Percentiles rank a stretch among this genome's conserved stretches.
Evolutionary conservation across 2,888 invertebrate genomes (phyloP).

Genomic region (Mythimna ferrago): DNA sequence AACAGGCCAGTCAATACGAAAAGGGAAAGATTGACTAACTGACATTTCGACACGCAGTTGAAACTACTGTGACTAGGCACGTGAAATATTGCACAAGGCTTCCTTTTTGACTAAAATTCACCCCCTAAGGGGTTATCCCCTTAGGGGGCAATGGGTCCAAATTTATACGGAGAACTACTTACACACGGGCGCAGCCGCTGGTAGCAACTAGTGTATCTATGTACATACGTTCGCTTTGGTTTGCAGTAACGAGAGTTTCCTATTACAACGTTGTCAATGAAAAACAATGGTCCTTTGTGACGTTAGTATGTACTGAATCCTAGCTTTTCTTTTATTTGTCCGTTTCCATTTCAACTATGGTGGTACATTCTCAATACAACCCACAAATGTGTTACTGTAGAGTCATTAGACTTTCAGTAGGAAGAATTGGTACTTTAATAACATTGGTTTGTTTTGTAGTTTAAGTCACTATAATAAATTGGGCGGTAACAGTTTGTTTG

Average conservation of each 20-base stretch:
- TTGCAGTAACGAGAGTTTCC: not conserved
- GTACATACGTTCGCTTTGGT: not conserved
- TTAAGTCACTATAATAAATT: not conserved
- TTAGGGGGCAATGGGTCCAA: too few species aligned
- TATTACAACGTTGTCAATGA: conserved; percentile 1
- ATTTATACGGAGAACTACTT: too few species aligned
- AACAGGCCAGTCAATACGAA: too few species aligned
- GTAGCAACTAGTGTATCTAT: too few species aligned
- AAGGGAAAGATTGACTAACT: too few species aligned
- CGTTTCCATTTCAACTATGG: not conserved
- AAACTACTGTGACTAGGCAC: too few species aligned
- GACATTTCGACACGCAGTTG: too few species aligned
- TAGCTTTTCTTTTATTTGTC: conserved; percentile 2
- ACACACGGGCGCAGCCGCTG: too few species aligned
- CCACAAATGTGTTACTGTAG: not conserved
- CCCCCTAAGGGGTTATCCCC: too few species aligned
- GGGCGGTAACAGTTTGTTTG: not conserved
- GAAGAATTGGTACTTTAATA: not conserved
- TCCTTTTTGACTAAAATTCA: too few species aligned
- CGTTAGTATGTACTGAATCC: not conserved
- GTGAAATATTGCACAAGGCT: too few species aligned
- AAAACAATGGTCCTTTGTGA: conserved; percentile 18
- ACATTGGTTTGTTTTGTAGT: not conserved
- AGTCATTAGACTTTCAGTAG: not conserved
- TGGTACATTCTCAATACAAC: not conserved